phyloP scores from a whole-genome alignment of 53 echinoderm and acorn worm genomes.

The Echinarachnius parma region DNA sequence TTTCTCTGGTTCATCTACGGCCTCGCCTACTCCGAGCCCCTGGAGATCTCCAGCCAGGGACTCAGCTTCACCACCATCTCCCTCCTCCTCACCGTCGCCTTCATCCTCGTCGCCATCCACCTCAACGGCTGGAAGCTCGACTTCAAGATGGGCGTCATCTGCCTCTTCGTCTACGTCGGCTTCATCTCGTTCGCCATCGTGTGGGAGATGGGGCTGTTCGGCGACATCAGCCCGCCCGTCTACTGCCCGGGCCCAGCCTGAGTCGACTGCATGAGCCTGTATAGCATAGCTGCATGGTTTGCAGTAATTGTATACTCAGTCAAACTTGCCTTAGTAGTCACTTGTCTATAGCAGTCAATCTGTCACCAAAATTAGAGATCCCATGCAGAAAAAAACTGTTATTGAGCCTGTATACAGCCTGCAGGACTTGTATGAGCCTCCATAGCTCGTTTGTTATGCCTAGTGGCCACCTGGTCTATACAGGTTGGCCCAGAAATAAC shows the following conservation, averaged over 20 bases:
- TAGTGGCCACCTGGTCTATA: too few species aligned
- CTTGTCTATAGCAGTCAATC: too few species aligned
- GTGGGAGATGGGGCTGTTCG: slow-evolving; percentile 63
- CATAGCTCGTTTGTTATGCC: too few species aligned
- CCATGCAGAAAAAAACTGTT: too few species aligned
- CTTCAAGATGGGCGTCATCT: slow-evolving; percentile 67
- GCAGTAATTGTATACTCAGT: too few species aligned
- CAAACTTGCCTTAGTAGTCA: too few species aligned
- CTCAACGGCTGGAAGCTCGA: slow-evolving; percentile 81
- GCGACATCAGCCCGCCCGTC: slow-evolving; percentile 29
- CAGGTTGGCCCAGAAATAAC: too few species aligned
- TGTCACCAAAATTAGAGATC: too few species aligned
- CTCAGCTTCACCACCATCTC: slow-evolving; percentile 64
- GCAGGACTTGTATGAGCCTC: too few species aligned
- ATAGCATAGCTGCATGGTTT: too few species aligned
- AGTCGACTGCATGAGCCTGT: background rate
- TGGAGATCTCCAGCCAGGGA: slow-evolving; percentile 59
- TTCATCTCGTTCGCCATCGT: slow-evolving; percentile 66
- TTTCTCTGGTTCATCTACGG: slow-evolving; percentile 75
- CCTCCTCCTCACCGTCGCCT: slow-evolving; percentile 64
- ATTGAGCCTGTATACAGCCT: too few species aligned
- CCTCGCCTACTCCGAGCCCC: slow-evolving; percentile 31
- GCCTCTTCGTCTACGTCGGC: slow-evolving; percentile 52
- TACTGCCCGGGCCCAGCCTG: slow-evolving; percentile 45
- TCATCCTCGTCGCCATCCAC: slow-evolving; percentile 65